Evolutionary conservation across 2,888 invertebrate genomes (phyloP).

Genomic region (Bibio marci): DNA sequence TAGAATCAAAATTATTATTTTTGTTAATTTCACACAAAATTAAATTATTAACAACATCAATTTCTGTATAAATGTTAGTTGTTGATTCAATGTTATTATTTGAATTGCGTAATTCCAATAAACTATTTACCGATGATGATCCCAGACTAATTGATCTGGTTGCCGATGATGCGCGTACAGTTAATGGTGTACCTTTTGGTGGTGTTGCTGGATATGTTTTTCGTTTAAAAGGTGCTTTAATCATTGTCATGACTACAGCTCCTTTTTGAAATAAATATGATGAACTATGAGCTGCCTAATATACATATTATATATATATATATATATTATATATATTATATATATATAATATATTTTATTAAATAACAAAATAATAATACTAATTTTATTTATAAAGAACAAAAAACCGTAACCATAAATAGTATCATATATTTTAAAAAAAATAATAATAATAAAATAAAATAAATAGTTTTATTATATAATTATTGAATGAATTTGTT

Average conservation of each 20-base stretch:
- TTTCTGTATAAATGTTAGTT: slow-evolving; percentile 8
- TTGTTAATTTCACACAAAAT: slow-evolving; percentile 5
- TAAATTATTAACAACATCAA: slow-evolving; percentile 6
- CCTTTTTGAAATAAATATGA: slow-evolving; percentile 18
- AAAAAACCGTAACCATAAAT: too few relatives aligned
- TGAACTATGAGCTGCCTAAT: background rate
- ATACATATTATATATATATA: too few relatives aligned
- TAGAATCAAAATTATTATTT: slow-evolving; percentile 2
- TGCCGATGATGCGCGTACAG: slow-evolving; percentile 9
- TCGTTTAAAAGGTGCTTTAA: slow-evolving; percentile 20
- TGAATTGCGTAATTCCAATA: slow-evolving; percentile 8
- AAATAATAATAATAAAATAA: too few relatives aligned
- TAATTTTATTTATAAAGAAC: too few relatives aligned
- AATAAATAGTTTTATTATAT: too few relatives aligned
- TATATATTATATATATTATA: too few relatives aligned
- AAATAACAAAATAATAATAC: too few relatives aligned
- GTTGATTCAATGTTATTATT: slow-evolving; percentile 1
- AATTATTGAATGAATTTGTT: too few relatives aligned
- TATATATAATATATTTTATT: too few relatives aligned
- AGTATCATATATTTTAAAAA: too few relatives aligned
- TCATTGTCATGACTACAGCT: slow-evolving; percentile 25
- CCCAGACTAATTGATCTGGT: slow-evolving; percentile 26
- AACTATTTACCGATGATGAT: slow-evolving; percentile 30
- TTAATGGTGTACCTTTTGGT: slow-evolving; percentile 17
- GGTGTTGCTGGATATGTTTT: slow-evolving; percentile 14